Base-by-base conservation (phyloP, 2,113 vertebrate species). In the Haemorhous mexicanus region DNA sequence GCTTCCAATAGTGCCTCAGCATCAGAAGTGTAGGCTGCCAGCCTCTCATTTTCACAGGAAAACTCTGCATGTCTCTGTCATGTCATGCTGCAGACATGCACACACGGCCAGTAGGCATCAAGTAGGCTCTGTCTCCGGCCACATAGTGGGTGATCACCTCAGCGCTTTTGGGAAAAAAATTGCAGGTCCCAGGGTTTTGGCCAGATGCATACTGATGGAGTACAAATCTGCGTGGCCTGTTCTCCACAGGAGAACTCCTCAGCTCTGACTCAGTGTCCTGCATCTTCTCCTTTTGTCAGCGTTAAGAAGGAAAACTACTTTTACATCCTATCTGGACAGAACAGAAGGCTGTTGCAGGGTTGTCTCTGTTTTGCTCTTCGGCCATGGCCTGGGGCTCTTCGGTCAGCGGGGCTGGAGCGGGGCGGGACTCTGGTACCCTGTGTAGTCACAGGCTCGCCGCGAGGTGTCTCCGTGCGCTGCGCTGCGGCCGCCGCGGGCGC, bases 111-210 rank as follows among this genome's bases (percentile, higher is more conserved):
- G 50, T 7, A 2, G 1, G 64, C 82, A 93, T 79, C 76, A 55
- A 6, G 16, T 6, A 11, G 4, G 2, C 24, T 46, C 13, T 37
- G 19, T 55, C 22, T n/a, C 35, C 0, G 0, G 32, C 26, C 41
- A 9, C 24, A 8, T 1, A 7, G 11, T 5, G 50, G 47, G 23
- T 81, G 28, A 33, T 64, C 33, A 13, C 46, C 20, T 59, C 7
- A 3, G 19, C 30, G 28, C 18, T 12, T 39, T 41, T 13, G 35
- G 21, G 37, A 56, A 32, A 44, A 68, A n/a, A 55, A 23, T 8
- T n/a, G 20, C 7, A 10, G 23, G 32, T 47, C 44, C 19, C 14
- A 5, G 19, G 7, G 9, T 46, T 50, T 76, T 59, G 62, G 17
- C 24, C 11, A 5, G 37, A n/a, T 43, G 33, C 30, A 27, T 23